Evolutionary conservation across 2,113 vertebrate species (phyloP), one percentile per base, ranked within the genome.

Genomic region (Calyptommatus sinebrachiatus): DNA sequence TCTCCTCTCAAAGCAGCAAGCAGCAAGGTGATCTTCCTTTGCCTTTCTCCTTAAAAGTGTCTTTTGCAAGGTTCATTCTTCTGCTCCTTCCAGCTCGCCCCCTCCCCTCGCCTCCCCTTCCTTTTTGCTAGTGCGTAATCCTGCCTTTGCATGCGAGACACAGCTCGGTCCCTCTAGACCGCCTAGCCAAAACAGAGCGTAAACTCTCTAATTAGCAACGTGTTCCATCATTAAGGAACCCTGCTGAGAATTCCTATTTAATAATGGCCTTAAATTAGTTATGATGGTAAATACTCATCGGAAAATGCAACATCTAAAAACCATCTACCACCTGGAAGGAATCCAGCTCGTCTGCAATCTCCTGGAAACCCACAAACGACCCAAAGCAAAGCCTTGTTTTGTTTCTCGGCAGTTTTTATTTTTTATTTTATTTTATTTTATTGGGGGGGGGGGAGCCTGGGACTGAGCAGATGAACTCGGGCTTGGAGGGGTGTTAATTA

Each of bases 221-320:
- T 79, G 81, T 91, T 92, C 86, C 83, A 83, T 93, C 92, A 87
- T 92, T 93, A 93, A 92, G 92, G 88, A 90, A 87, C 89, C 94
- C 93, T 92, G 94, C 93, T 95, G 92, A 94, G 94, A 92, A 94
- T 93, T 90, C 92, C 91, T 91, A 92, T 93, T 92, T 91, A 93
- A 94, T 94, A 93, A 94, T 92, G 89, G 90, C 91, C 77, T 84
- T 91, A 93, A 94, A 94, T 95, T 93, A 94, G 94, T 94, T 93
- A 94, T 91, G 92, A 94, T 89, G 91, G 90, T 93, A 94, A 95
- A 94, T 92, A 94, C 88, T 91, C 91, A 88, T 94, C 91, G 94
- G 92, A 87, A 94, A 94, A 94, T 86, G 88, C 93, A 90, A 91
- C 94, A 91, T 91, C 91, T 84, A 88, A 93, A 41, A 94, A 91